Conservation (phyloP, 1,140 invertebrate species). For the Scaptomyza hsui region DNA sequence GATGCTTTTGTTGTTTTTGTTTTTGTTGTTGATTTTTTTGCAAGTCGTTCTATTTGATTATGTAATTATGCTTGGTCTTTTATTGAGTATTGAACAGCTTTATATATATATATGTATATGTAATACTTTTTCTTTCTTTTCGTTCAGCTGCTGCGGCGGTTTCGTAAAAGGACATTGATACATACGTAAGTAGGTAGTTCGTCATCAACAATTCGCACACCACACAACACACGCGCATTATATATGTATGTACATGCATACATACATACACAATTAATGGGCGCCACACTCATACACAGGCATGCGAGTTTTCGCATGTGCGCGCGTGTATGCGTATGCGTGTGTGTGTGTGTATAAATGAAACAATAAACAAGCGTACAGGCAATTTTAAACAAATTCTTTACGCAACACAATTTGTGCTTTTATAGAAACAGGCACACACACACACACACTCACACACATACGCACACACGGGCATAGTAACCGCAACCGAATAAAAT, state of each 20-base stretch:
- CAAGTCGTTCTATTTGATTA: slow-evolving; percentile 79
- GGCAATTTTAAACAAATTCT: slow-evolving; percentile 72
- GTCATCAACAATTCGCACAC: slow-evolving; percentile 70
- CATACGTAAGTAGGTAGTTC: slow-evolving; percentile 61
- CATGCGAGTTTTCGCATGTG: neutral
- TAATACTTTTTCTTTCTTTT: slow-evolving; percentile 42
- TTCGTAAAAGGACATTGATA: slow-evolving; percentile 36
- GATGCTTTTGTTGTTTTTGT: slow-evolving; percentile 24
- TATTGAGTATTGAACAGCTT: slow-evolving; percentile 77
- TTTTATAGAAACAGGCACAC: slow-evolving; percentile 23
- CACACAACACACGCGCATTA: slow-evolving; percentile 33
- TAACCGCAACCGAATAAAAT: slow-evolving; percentile 24
- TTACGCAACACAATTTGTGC: slow-evolving; percentile 55
- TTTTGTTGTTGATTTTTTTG: slow-evolving; percentile 43
- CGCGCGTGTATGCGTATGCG: slow-evolving; percentile 16
- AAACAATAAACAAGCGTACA: slow-evolving; percentile 53
- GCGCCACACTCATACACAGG: slow-evolving; percentile 22
- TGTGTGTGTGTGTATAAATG: slow-evolving; percentile 51
- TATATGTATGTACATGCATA: slow-evolving; percentile 6
- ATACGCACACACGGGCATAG: slow-evolving; percentile 21
- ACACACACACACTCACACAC: slow-evolving; percentile 30
- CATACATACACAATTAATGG: slow-evolving; percentile 45
- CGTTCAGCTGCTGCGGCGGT: slow-evolving; percentile 65
- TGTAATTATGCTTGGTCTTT: slow-evolving; percentile 82
- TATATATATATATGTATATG: slow-evolving; percentile 23